A percentile compares a stretch with the other conserved stretches of the same genome.
Evolutionary conservation across 2,113 vertebrate species (phyloP).

Genomic region (Anguilla japonica): DNA sequence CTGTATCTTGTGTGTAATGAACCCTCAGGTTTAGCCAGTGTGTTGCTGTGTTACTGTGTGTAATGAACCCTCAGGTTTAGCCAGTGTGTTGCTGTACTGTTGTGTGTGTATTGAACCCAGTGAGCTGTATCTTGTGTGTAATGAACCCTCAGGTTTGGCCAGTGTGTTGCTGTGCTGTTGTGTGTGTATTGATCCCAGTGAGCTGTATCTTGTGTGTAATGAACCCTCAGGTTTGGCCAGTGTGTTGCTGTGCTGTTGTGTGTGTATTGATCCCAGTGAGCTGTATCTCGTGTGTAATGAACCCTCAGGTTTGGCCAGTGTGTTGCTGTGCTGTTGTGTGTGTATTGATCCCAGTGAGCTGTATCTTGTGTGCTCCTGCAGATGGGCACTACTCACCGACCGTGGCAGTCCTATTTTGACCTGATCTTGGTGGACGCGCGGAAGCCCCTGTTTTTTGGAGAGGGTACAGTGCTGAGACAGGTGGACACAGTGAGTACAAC

Average conservation of each 20-base stretch:
- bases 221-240: conserved; percentile 1
- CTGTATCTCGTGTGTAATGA: too few relatives aligned
- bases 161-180: background rate
- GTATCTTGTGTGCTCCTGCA: conserved; percentile 32
- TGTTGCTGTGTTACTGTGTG: background rate
- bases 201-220: background rate
- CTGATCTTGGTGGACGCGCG: conserved; percentile 95
- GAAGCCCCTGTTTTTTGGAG: conserved; percentile 94
- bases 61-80: background rate
- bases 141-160: background rate
- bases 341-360: too few relatives aligned
- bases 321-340: background rate
- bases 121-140: too few relatives aligned
- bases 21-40: background rate
- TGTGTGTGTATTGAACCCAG: too few relatives aligned
- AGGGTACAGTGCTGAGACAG: conserved; percentile 92
- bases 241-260: background rate
- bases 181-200: background rate
- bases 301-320: background rate
- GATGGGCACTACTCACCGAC: conserved; percentile 80
- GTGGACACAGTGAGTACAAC: conserved; percentile 89
- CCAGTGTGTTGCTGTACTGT: background rate
- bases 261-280: too few relatives aligned
- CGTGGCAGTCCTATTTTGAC: conserved; percentile 97
- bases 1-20: background rate